Conservation (phyloP, 2,888 invertebrate species). For the Lochmaea capreae region DNA sequence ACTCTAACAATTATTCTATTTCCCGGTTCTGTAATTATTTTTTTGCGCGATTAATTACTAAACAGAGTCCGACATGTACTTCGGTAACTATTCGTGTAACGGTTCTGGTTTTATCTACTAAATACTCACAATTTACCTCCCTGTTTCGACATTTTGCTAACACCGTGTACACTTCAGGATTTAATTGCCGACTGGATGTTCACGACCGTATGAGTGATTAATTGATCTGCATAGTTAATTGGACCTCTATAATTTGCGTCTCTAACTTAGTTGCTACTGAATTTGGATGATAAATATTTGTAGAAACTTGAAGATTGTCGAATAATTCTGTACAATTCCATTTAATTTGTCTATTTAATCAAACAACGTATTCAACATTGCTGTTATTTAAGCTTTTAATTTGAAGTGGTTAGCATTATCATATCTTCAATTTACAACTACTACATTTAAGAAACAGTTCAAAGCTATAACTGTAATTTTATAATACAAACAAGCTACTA, state of each 20-base stretch:
- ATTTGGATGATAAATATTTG: background rate
- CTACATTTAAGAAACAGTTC: too few species aligned
- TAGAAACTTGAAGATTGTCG: too few species aligned
- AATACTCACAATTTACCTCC: slow-evolving; percentile 22
- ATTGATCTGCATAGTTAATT: slow-evolving; percentile 23
- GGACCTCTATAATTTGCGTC: slow-evolving; percentile 12
- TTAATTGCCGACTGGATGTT: slow-evolving; percentile 17
- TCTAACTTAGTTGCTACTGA: background rate
- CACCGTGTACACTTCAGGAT: slow-evolving; percentile 13
- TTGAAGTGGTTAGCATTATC: too few species aligned
- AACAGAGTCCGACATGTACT: background rate
- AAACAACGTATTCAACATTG: too few species aligned
- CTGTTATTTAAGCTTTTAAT: too few species aligned
- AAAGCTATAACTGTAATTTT: too few species aligned
- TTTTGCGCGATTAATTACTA: background rate
- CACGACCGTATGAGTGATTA: slow-evolving; percentile 21
- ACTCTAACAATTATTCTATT: background rate
- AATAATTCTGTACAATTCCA: too few species aligned
- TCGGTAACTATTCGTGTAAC: background rate
- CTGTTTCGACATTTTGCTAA: slow-evolving; percentile 24
- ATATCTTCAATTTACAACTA: too few species aligned
- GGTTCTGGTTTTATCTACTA: slow-evolving; percentile 1
- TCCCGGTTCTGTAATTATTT: background rate
- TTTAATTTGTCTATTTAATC: too few species aligned
- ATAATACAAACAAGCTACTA: too few species aligned